Percentiles rank a stretch among this genome's conserved stretches.
phyloP scores from a whole-genome alignment of 2,888 invertebrate genomes.

The Euphydryas editha region DNA sequence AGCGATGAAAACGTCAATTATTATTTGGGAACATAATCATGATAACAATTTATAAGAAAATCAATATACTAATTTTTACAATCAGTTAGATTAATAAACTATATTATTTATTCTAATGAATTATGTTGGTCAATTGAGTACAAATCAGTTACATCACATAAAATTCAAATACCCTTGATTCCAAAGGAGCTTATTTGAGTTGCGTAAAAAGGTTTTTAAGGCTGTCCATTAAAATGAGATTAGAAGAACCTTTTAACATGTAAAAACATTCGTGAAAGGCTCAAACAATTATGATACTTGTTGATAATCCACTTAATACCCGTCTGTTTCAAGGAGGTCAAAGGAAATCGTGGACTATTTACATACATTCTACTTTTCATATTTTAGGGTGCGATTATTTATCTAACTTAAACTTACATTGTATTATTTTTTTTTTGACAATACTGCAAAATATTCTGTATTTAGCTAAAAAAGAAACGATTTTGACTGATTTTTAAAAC shows the following conservation, averaged over 20 bases:
- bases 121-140: slow-evolving; percentile 10
- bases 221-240: slow-evolving; percentile 27
- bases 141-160: slow-evolving; percentile 9
- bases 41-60: no score
- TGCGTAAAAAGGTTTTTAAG: slow-evolving; percentile 21
- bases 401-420: neutral
- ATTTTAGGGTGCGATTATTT: neutral
- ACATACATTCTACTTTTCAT: neutral
- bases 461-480: no score
- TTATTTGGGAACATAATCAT: no score
- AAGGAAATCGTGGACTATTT: neutral
- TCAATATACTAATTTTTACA: no score
- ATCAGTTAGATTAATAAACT: neutral
- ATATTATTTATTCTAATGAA: neutral
- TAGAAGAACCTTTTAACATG: slow-evolving; percentile 27
- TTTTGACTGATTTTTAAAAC: no score
- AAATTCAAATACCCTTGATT: slow-evolving; percentile 21
- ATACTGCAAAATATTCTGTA: no score
- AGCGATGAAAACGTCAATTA: no score
- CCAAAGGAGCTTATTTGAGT: slow-evolving; percentile 16
- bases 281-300: slow-evolving; percentile 24
- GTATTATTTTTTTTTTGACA: neutral
- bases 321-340: slow-evolving; percentile 6
- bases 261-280: slow-evolving; percentile 25
- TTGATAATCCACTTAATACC: slow-evolving; percentile 22